Evolutionary conservation across 2,113 vertebrate genomes (phyloP).

Genomic region (Pithys albifrons): DNA sequence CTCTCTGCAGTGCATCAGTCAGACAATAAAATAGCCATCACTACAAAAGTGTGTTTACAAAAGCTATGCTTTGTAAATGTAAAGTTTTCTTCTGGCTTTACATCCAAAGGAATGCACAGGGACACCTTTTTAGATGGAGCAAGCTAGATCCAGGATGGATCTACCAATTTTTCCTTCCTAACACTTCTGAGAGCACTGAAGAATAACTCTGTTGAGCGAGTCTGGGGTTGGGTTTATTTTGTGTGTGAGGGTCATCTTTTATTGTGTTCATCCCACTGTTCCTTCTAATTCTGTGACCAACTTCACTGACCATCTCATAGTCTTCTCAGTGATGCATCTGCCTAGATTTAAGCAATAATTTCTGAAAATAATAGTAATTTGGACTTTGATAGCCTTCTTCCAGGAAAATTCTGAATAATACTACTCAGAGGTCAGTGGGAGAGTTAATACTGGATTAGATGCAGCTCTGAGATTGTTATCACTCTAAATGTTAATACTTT

Average conservation of each 20-base stretch:
- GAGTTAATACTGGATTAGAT: conserved; percentile 14
- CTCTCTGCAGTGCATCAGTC: conserved; percentile 33
- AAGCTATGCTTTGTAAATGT: not conserved
- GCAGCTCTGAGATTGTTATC: not conserved
- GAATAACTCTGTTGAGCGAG: fast-evolving
- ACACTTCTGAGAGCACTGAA: not conserved
- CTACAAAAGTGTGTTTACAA: conserved; percentile 34
- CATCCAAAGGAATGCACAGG: not conserved
- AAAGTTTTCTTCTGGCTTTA: not conserved
- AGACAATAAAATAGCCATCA: conserved; percentile 47
- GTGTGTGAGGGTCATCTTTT: not conserved
- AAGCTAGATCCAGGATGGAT: not conserved
- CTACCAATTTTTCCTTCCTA: not conserved
- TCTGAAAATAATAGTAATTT: not conserved
- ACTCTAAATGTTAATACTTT: not conserved
- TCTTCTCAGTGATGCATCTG: not conserved
- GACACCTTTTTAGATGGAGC: not conserved
- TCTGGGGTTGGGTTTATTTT: not conserved
- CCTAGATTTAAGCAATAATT: not conserved
- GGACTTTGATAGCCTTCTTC: not conserved
- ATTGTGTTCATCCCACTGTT: not conserved
- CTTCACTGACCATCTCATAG: not conserved
- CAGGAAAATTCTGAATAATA: not conserved
- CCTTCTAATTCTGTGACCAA: not conserved
- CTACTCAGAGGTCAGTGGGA: not conserved